Evolutionary conservation across 2,113 vertebrate genomes (phyloP).

Genomic region (Pelusios castaneus): DNA sequence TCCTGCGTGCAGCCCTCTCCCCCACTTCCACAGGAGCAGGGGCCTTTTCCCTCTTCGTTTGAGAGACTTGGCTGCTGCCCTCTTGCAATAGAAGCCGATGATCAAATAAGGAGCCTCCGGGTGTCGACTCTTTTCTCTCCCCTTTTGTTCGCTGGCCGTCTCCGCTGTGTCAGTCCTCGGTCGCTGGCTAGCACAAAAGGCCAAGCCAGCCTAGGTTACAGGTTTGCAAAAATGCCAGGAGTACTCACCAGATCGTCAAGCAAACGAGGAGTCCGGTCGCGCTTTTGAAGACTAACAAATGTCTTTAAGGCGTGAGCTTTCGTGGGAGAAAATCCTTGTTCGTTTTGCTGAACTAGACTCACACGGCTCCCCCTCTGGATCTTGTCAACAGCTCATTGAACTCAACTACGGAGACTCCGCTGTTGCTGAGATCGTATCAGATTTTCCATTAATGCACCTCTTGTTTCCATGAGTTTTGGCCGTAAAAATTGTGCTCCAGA

Average conservation of each 20-base stretch:
- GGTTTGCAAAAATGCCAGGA: conserved; percentile 54
- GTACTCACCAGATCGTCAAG: not conserved
- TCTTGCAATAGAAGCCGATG: not conserved
- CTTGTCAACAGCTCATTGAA: conserved; percentile 53
- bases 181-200: not conserved
- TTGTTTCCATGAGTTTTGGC: conserved; percentile 62
- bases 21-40: no score
- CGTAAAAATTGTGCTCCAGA: not conserved
- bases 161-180: not conserved
- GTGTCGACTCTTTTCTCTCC: not conserved
- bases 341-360: no score
- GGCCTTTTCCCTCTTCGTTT: not conserved
- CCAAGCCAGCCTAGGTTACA: conserved; percentile 44
- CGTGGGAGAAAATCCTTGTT: no score
- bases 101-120: not conserved
- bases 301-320: no score
- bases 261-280: no score
- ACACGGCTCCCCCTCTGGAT: no score
- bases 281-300: no score
- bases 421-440: conserved; percentile 65
- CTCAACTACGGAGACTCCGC: conserved; percentile 45
- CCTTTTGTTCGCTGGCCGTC: conserved; percentile 4
- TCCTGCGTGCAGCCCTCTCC: no score
- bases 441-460: conserved; percentile 60
- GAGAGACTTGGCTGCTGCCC: not conserved